A percentile compares a stretch with the other conserved stretches of the same genome.
phyloP scores from a whole-genome alignment of 2,888 invertebrate species.

The Noctua comes region DNA sequence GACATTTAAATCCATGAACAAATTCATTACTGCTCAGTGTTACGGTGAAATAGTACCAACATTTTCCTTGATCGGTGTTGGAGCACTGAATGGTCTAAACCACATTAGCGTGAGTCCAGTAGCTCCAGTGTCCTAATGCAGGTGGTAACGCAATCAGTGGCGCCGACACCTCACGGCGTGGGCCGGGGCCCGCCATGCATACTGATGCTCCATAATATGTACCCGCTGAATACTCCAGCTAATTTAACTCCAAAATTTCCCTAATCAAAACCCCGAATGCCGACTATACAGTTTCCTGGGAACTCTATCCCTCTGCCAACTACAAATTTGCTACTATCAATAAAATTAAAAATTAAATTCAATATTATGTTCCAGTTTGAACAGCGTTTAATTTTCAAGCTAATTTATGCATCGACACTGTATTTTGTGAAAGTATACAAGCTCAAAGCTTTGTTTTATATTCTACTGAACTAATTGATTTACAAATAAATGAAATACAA shows the following conservation, averaged over 20 bases:
- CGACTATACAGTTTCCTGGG: constrained; percentile 48
- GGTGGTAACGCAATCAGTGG: constrained; percentile 75
- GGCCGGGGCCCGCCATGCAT: constrained; percentile 68
- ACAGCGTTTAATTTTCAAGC: constrained; percentile 35
- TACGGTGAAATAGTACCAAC: background rate
- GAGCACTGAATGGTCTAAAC: constrained; percentile 29
- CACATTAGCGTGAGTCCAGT: constrained; percentile 46
- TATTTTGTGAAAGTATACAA: background rate
- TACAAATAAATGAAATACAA: background rate
- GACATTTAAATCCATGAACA: background rate
- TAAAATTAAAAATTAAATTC: constrained; percentile 52
- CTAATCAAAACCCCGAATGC: constrained; percentile 69
- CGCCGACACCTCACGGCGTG: constrained; percentile 69
- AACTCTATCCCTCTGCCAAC: constrained; percentile 19
- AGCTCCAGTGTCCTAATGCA: constrained; percentile 63
- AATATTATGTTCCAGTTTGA: constrained; percentile 50
- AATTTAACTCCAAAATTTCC: constrained; percentile 72
- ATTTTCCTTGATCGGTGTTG: background rate
- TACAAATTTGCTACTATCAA: constrained; percentile 49
- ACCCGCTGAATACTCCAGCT: constrained; percentile 61
- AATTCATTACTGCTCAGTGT: background rate
- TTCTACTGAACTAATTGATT: constrained; percentile 19
- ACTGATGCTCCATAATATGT: constrained; percentile 68
- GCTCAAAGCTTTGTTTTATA: constrained; percentile 3
- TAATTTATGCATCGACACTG: constrained; percentile 37